Percentiles rank a stretch among this genome's conserved stretches.
Evolutionary conservation across 2,113 vertebrate genomes (phyloP).

Genomic region (Melanerpes aurifrons): DNA sequence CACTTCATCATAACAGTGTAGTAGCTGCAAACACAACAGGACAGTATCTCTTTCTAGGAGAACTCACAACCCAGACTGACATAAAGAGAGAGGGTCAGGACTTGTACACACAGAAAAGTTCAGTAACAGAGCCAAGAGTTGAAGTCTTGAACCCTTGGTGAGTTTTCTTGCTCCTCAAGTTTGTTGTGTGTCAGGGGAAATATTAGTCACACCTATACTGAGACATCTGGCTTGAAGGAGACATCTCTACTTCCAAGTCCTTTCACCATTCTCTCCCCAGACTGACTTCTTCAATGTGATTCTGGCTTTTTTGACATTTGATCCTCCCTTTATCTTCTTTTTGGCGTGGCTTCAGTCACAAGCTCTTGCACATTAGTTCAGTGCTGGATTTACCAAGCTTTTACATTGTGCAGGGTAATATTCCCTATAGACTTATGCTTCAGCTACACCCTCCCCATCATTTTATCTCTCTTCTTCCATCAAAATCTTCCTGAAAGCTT

Average conservation of each 20-base stretch:
- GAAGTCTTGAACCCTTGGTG: background rate
- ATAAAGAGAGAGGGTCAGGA: background rate
- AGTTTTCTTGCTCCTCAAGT: slow-evolving; percentile 9
- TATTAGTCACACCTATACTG: slow-evolving; percentile 55
- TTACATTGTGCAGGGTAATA: slow-evolving; percentile 9
- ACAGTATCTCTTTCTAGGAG: background rate
- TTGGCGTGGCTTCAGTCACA: slow-evolving; percentile 61
- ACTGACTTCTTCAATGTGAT: background rate
- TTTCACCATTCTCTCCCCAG: slow-evolving; percentile 7
- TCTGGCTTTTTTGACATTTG: slow-evolving; percentile 21
- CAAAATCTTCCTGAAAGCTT: slow-evolving; percentile 8
- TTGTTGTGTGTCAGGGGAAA: slow-evolving; percentile 22
- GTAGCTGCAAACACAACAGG: background rate
- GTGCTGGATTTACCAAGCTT: slow-evolving; percentile 40
- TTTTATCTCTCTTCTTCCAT: slow-evolving; percentile 44
- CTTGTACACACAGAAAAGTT: slow-evolving; percentile 1
- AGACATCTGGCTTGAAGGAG: background rate
- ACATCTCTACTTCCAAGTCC: slow-evolving; percentile 10
- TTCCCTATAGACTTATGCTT: slow-evolving; percentile 43
- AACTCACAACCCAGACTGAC: background rate
- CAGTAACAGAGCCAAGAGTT: background rate
- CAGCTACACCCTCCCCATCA: background rate
- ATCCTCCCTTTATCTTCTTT: slow-evolving; percentile 42
- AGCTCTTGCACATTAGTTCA: slow-evolving; percentile 34
- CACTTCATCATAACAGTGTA: background rate